phyloP scores from a whole-genome alignment of 2,797 vertebrate genomes.

The Diplodus puntazzo region DNA sequence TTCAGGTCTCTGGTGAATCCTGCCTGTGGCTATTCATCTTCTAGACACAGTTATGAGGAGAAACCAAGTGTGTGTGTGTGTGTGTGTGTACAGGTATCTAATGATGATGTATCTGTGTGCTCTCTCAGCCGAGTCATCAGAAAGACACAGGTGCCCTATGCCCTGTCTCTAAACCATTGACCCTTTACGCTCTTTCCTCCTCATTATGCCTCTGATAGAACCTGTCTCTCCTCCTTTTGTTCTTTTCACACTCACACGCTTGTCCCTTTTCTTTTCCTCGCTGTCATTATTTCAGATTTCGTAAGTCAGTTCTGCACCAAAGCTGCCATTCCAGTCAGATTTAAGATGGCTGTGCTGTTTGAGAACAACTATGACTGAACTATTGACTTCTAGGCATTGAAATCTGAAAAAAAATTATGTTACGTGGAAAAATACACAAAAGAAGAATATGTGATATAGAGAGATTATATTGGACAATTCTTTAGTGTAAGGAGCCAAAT shows the following conservation, averaged over 20 bases:
- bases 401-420: no score
- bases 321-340: conserved; percentile 1
- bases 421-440: not conserved
- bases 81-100: conserved; percentile 49
- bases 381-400: not conserved
- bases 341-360: conserved; percentile 12
- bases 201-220: conserved; percentile 53
- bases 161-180: conserved; percentile 49
- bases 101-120: conserved; percentile 73
- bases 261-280: not conserved
- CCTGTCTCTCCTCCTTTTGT: conserved; percentile 21
- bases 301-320: conserved; percentile 2
- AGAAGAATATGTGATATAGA: not conserved
- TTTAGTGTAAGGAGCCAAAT: not conserved
- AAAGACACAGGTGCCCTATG: conserved; percentile 34
- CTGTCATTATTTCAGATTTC: conserved; percentile 15
- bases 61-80: conserved; percentile 29
- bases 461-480: not conserved
- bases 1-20: conserved; percentile 61
- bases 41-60: conserved; percentile 52
- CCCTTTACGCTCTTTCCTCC: conserved; percentile 39
- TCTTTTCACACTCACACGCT: conserved; percentile 28
- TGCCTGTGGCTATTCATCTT: conserved; percentile 71
- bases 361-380: not conserved
- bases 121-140: conserved; percentile 67